These are phyloP conservation scores for Pachymerium ferrugineum DNA, from an alignment of 2,888 invertebrate species.

Conservation along the genomic window DNA sequence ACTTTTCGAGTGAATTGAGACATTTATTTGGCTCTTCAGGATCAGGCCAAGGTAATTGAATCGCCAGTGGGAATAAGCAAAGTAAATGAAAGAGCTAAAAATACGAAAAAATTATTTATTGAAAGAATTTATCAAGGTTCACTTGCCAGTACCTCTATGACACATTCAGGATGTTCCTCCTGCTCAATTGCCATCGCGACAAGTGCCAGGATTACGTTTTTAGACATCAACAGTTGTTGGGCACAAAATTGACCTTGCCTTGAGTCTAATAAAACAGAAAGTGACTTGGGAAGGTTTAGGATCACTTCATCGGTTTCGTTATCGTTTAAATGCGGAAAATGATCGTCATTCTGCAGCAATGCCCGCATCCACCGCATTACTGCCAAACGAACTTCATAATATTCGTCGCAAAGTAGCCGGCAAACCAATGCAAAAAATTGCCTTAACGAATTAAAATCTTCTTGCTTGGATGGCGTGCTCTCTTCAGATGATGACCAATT, in stretches of 20 bases:
- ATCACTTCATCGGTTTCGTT: slow-evolving; percentile 12
- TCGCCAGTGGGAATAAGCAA: slow-evolving; percentile 28
- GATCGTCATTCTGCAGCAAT: not conserved
- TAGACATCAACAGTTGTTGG: slow-evolving; percentile 23
- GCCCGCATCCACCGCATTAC: slow-evolving; percentile 27
- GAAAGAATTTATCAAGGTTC: not conserved
- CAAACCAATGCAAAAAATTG: not conserved
- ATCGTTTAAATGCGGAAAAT: not conserved
- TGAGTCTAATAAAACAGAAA: not conserved
- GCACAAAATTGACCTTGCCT: slow-evolving; percentile 20
- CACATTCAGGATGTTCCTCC: slow-evolving; percentile 35
- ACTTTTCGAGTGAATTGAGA: slow-evolving; percentile 32
- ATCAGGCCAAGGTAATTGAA: slow-evolving; percentile 31
- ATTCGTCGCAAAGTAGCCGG: not conserved
- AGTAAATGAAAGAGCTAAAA: slow-evolving; percentile 31
- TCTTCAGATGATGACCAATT: slow-evolving; percentile 17
- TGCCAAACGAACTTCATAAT: slow-evolving; percentile 2
- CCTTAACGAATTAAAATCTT: not conserved
- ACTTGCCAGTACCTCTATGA: slow-evolving; percentile 30
- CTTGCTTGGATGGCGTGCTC: not conserved
- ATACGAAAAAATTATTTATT: not conserved
- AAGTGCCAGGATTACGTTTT: slow-evolving; percentile 28
- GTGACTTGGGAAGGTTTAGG: not conserved
- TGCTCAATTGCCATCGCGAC: slow-evolving; percentile 24
- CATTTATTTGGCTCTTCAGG: slow-evolving; percentile 12